Conservation (phyloP, 2,113 vertebrate species). For the Kobus ellipsiprymnus region DNA sequence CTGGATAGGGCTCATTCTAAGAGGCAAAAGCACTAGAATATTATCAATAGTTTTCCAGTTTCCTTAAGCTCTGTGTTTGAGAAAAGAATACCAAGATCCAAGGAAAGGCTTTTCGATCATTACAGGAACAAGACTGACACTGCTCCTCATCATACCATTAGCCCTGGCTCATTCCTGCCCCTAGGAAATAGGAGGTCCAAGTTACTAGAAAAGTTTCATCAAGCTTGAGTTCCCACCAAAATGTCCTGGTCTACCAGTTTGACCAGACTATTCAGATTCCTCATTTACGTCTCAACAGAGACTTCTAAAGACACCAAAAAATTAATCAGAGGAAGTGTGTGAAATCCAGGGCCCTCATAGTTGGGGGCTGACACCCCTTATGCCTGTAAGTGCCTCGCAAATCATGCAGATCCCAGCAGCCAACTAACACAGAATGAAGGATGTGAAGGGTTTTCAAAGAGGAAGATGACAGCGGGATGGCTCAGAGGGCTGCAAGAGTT, state of each 20-base stretch:
- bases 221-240: background rate
- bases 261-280: background rate
- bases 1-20: background rate
- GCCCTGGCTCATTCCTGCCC: background rate
- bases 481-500: background rate
- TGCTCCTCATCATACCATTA: rapidly evolving
- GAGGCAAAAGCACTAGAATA: background rate
- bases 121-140: background rate
- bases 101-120: background rate
- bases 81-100: background rate
- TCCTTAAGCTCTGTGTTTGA: background rate
- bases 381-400: rapidly evolving
- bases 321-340: background rate
- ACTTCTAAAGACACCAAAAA: background rate
- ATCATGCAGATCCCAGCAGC: background rate
- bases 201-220: background rate
- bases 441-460: background rate
- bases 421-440: background rate
- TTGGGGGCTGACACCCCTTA: rapidly evolving
- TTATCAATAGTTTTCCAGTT: background rate
- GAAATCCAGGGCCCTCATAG: background rate
- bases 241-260: background rate
- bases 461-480: background rate
- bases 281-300: background rate
- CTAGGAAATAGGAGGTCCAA: background rate